Conservation (phyloP, 2,888 invertebrate species). For the Agrochola litura region DNA sequence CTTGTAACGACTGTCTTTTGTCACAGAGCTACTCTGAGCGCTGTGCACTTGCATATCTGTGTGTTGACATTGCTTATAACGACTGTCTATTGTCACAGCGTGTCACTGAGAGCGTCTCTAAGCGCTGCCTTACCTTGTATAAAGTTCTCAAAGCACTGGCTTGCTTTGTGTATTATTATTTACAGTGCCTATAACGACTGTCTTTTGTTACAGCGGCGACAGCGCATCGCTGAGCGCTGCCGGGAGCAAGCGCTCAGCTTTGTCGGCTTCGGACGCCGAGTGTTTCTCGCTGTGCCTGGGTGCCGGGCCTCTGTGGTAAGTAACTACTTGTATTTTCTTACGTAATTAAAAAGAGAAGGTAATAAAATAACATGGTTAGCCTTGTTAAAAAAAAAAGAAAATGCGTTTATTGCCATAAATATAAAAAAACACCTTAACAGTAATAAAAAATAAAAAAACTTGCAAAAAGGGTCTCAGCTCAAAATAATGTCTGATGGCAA, state of each 20-base stretch:
- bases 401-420: too few relatives aligned
- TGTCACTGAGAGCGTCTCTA: constrained; percentile 48
- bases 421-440: too few relatives aligned
- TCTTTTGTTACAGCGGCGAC: constrained; percentile 81
- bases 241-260: constrained; percentile 92
- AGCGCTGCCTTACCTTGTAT: background rate
- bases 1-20: background rate
- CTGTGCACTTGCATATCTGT: background rate
- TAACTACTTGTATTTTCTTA: background rate
- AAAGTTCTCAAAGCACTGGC: background rate
- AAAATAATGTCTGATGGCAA: too few relatives aligned
- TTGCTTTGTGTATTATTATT: background rate
- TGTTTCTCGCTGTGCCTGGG: constrained; percentile 97
- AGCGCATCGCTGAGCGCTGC: constrained; percentile 85
- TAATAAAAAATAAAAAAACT: too few relatives aligned
- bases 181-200: constrained; percentile 12
- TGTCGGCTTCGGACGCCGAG: constrained; percentile 93
- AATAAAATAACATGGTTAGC: too few relatives aligned
- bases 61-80: constrained; percentile 2
- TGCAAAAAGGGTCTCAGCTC: too few relatives aligned
- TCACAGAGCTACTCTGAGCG: background rate
- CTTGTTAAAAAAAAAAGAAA: too few relatives aligned
- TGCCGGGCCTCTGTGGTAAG: constrained; percentile 99
- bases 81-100: constrained; percentile 74
- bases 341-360: too few relatives aligned